phyloP scores from a whole-genome alignment of 1,140 invertebrate species.

The Aphis craccivora region DNA sequence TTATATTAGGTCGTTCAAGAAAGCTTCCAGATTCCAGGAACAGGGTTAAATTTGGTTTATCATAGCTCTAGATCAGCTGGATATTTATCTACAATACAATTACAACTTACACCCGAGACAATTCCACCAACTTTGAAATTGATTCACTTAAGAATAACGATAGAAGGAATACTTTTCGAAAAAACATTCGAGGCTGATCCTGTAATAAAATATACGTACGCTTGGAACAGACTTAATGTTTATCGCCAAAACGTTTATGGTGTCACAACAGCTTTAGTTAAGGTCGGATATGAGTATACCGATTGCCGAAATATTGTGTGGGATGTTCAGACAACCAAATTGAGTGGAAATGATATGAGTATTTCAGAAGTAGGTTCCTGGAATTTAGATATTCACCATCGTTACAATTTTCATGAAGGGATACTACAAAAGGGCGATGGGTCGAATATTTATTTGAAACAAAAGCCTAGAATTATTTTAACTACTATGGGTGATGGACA shows the following conservation, averaged over 20 bases:
- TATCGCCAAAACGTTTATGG: slow-evolving; percentile 94
- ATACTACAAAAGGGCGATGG: slow-evolving; percentile 98
- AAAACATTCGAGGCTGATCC: slow-evolving; percentile 95
- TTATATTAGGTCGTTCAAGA: slow-evolving; percentile 84
- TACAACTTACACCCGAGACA: slow-evolving; percentile 87
- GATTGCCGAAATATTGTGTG: slow-evolving; percentile 93
- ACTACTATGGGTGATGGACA: slow-evolving; percentile 94
- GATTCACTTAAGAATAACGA: slow-evolving; percentile 89
- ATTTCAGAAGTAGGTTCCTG: slow-evolving; percentile 95
- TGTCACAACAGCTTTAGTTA: slow-evolving; percentile 88
- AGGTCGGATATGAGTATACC: slow-evolving; percentile 94
- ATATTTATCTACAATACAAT: slow-evolving; percentile 92
- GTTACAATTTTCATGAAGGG: slow-evolving; percentile 98
- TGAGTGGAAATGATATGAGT: slow-evolving; percentile 95
- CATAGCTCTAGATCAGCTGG: slow-evolving; percentile 91
- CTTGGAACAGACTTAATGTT: slow-evolving; percentile 96
- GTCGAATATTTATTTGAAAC: slow-evolving; percentile 93
- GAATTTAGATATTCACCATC: slow-evolving; percentile 96
- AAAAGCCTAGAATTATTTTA: slow-evolving; percentile 88
- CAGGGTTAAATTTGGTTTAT: slow-evolving; percentile 91
- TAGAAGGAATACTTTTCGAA: slow-evolving; percentile 92
- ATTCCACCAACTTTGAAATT: slow-evolving; percentile 82
- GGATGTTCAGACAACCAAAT: slow-evolving; percentile 93
- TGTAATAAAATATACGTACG: slow-evolving; percentile 93
- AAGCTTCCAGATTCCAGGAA: slow-evolving; percentile 90